A percentile compares a stretch with the other conserved stretches of the same genome.
phyloP scores from a whole-genome alignment of 2,797 vertebrate genomes.

The Diceros bicornis region DNA sequence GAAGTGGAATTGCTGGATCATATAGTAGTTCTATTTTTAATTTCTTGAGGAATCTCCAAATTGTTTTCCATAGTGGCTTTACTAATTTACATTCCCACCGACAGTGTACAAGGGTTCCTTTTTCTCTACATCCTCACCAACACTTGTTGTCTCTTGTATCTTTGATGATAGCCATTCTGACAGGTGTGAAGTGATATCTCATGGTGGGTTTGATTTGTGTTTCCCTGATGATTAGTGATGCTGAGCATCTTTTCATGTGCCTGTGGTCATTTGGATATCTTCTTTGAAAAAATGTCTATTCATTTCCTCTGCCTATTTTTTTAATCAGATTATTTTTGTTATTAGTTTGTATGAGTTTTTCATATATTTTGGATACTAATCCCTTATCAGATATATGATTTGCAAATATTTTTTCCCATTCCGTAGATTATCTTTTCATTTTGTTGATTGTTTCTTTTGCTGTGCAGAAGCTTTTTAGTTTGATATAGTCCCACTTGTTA shows the following conservation, averaged over 20 bases:
- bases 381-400: background rate
- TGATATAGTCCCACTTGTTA: background rate
- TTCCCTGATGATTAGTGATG: background rate
- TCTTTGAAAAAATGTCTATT: background rate
- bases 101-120: background rate
- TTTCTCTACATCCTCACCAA: background rate
- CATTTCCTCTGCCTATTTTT: background rate
- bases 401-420: background rate
- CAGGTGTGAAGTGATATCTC: background rate
- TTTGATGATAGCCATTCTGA: background rate
- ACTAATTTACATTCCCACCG: background rate
- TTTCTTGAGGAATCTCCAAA: background rate
- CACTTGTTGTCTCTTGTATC: background rate
- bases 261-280: background rate
- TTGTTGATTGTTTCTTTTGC: background rate
- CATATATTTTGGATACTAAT: background rate
- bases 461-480: background rate
- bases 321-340: background rate
- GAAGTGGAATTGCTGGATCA: background rate
- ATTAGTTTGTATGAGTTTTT: background rate
- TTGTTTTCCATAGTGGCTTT: background rate
- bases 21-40: background rate
- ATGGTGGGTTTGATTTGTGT: background rate
- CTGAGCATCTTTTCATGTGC: background rate
- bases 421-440: background rate